Conservation (phyloP, 2,797 vertebrate species). For the Paratrypauchen microcephalus region DNA sequence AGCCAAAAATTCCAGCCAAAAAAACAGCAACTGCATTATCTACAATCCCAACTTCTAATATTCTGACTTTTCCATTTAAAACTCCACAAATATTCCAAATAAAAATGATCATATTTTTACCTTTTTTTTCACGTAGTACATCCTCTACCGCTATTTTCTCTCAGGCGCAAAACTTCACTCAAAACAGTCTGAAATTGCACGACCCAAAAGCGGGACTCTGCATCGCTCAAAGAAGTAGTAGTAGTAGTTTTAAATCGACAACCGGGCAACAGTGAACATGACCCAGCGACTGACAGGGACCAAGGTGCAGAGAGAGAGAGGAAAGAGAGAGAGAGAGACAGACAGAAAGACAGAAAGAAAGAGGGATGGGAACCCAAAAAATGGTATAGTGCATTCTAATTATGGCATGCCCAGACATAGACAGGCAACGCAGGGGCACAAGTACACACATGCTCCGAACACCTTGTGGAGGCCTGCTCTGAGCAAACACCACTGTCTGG, state of each 20-base stretch:
- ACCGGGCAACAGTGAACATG: slow-evolving; percentile 53
- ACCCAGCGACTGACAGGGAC: slow-evolving; percentile 42
- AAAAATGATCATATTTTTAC: slow-evolving; percentile 51
- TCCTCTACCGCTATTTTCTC: slow-evolving; percentile 54
- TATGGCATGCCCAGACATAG: slow-evolving; percentile 78
- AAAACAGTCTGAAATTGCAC: slow-evolving; percentile 57
- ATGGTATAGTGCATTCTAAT: slow-evolving; percentile 76
- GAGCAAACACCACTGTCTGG: slow-evolving; percentile 69
- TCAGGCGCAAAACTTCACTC: slow-evolving; percentile 53
- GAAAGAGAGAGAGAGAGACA: slow-evolving; percentile 48
- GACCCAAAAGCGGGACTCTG: slow-evolving; percentile 40
- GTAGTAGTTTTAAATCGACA: slow-evolving; percentile 43
- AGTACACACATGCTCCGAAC: slow-evolving; percentile 76
- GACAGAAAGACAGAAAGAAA: slow-evolving; percentile 41
- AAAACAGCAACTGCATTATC: background rate
- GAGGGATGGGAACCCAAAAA: slow-evolving; percentile 74
- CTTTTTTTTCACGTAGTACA: slow-evolving; percentile 81
- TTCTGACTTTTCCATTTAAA: background rate
- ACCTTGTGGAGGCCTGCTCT: slow-evolving; percentile 72
- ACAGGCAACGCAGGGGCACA: slow-evolving; percentile 72
- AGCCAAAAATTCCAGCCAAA: background rate
- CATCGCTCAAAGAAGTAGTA: slow-evolving; percentile 39
- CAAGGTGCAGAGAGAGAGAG: slow-evolving; percentile 49
- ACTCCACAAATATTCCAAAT: background rate
- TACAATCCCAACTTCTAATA: background rate